Conservation (phyloP, 1,140 invertebrate species). For the Bombus polaris region DNA sequence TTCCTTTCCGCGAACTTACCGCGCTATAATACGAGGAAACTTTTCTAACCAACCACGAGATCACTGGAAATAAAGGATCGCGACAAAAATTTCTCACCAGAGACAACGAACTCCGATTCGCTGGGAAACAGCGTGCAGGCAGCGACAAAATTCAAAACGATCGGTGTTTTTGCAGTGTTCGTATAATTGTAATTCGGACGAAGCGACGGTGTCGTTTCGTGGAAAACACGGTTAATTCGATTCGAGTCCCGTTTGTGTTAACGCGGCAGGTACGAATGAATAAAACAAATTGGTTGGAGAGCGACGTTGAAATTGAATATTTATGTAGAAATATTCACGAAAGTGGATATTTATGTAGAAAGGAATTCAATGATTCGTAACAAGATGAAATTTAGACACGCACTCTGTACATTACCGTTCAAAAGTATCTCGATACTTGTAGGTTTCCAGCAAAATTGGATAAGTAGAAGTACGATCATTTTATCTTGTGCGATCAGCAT, state of each 20-base stretch:
- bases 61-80: not conserved
- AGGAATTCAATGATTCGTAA: not conserved
- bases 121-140: not conserved
- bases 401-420: no score
- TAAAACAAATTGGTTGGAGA: constrained; percentile 2
- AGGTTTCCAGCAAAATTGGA: no score
- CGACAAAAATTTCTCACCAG: not conserved
- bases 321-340: not conserved
- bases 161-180: not conserved
- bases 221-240: constrained; percentile 21
- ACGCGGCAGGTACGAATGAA: not conserved
- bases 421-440: not conserved
- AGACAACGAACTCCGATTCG: not conserved
- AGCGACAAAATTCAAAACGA: not conserved
- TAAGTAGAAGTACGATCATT: no score
- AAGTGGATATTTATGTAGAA: not conserved
- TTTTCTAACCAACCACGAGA: not conserved
- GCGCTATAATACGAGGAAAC: not conserved
- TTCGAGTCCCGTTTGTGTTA: not conserved
- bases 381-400: not conserved
- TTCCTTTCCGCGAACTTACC: not conserved
- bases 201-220: not conserved
- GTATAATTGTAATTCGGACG: not conserved
- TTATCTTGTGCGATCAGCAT: no score
- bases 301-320: not conserved